Base-by-base conservation (phyloP, 2,113 vertebrate species). In the Nothoprocta perdicaria region DNA sequence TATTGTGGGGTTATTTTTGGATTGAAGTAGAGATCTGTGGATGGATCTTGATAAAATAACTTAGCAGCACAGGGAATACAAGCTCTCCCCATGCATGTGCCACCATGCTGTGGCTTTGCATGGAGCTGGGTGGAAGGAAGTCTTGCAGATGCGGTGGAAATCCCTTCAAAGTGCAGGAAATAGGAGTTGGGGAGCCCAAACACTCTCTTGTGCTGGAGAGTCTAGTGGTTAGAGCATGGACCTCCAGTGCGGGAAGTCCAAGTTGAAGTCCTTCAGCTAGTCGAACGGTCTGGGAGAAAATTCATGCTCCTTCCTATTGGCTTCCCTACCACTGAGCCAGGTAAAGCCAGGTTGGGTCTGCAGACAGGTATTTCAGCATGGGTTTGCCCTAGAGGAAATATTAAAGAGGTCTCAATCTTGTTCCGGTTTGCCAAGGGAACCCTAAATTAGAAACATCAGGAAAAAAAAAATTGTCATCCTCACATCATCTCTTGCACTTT, bases 171-270 rank as follows among this genome's bases (percentile, higher is more conserved):
- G 31, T 14, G 24, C 35, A 68, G 35, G 26, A 46, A 27, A 3
- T 16, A 0, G 3, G 29, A 8, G 3, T 0, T 67, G 46, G 17
- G 17, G 24, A 72, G 31, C 80, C 33, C 7, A 6, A 0, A 1
- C 0, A 38, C 55, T 38, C 19, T 38, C 27, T 52, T 12, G 2
- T 45, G 31, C 24, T 31, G 12, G 24, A 35, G n/a, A 33, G 33
- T 50, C 74, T 61, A 10, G 31, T 16, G 18, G 5, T 38, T 45
- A 46, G 14, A 61, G 21, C 66, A 14, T 14, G 35, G 74, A 3
- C 17, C 43, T 50, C 60, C 18, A 14, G 60, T 18, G 1, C 7
- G 10, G 5, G 24, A 27, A 31, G 29, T 2, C 52, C 18, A 40
- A 23, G 22, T 69, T 65, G 14, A 19, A 57, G 29, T 62, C n/a